Evolutionary conservation across 1,140 invertebrate genomes (phyloP).

Genomic region (Trinorchestia longiramus): DNA sequence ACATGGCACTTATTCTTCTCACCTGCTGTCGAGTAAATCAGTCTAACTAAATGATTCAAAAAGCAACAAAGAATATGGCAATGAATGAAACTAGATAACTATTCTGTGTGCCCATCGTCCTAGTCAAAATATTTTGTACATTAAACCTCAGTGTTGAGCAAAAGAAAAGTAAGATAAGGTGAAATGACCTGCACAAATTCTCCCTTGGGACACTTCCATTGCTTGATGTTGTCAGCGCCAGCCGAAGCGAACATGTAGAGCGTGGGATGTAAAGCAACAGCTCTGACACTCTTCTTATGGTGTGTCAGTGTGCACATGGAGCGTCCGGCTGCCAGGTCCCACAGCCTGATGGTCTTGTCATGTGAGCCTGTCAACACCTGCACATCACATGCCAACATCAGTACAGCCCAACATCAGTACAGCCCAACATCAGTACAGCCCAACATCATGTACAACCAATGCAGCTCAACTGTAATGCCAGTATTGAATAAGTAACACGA

Average conservation of each 20-base stretch:
- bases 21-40: background rate
- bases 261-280: slow-evolving; percentile 90
- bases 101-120: background rate
- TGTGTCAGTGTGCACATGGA: slow-evolving; percentile 96
- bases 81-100: background rate
- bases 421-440: too few relatives aligned
- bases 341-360: slow-evolving; percentile 86
- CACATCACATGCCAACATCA: too few relatives aligned
- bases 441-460: too few relatives aligned
- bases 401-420: too few relatives aligned
- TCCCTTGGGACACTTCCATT: slow-evolving; percentile 99
- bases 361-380: slow-evolving; percentile 80
- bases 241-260: slow-evolving; percentile 97
- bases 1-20: background rate
- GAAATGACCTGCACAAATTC: slow-evolving; percentile 81
- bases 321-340: slow-evolving; percentile 97
- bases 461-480: too few relatives aligned
- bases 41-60: background rate
- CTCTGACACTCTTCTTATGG: slow-evolving; percentile 98
- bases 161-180: background rate
- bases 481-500: too few relatives aligned
- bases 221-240: slow-evolving; percentile 98
- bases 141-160: background rate
- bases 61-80: background rate
- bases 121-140: background rate